These are phyloP conservation scores for Astreopora myriophthalma DNA, from an alignment of 64 coral and sea anemone genomes.

Conservation along the genomic window DNA sequence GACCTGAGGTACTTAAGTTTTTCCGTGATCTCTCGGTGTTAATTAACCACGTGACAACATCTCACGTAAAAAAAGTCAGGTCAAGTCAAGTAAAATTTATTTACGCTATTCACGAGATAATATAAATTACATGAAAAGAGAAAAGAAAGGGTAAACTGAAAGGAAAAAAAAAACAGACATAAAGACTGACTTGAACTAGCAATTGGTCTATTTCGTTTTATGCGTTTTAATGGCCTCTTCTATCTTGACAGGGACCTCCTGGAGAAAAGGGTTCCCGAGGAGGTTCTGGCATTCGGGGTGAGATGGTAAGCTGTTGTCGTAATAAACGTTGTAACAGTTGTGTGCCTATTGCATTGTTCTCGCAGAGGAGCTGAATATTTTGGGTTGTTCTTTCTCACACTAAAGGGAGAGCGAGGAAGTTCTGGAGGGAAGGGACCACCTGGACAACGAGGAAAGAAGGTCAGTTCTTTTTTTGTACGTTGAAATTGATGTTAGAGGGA, in stretches of 20 bases:
- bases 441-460: slow-evolving; percentile 8
- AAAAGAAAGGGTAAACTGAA: no score
- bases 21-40: background rate
- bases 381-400: background rate
- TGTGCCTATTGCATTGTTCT: background rate
- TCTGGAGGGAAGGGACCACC: slow-evolving; percentile 17
- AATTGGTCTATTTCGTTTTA: no score
- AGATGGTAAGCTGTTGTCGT: slow-evolving; percentile 1
- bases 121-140: no score
- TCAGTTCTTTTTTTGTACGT: background rate
- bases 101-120: no score
- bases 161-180: no score
- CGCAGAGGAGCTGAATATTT: background rate
- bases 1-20: slow-evolving; percentile 1
- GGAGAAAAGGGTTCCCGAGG: slow-evolving; percentile 10
- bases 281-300: background rate
- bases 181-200: no score
- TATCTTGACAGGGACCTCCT: slow-evolving; percentile 15
- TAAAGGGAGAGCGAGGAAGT: slow-evolving; percentile 54
- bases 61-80: background rate
- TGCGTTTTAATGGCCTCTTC: background rate
- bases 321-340: background rate
- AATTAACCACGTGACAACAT: background rate
- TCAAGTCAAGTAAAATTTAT: no score
- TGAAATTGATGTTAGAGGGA: background rate